These are phyloP conservation scores for Erebia palarica DNA, from an alignment of 2,888 invertebrate species.

Conservation along the genomic window DNA sequence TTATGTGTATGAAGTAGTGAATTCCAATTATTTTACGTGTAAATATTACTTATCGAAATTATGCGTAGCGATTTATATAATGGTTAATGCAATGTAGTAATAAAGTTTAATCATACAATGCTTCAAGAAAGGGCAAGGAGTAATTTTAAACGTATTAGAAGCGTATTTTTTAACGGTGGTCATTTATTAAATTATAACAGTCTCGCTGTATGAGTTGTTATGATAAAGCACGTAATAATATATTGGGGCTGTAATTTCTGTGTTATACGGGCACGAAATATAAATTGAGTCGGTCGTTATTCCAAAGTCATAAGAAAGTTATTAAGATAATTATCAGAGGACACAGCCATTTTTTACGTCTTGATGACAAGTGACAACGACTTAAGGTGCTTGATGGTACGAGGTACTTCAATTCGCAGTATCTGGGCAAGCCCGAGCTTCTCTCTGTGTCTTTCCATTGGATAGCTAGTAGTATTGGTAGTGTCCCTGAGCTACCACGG, in stretches of 20 bases:
- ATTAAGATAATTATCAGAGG: no score
- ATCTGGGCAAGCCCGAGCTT: no score
- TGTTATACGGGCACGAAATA: background rate
- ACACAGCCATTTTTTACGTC: no score
- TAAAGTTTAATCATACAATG: slow-evolving; percentile 1
- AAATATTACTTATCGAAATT: background rate
- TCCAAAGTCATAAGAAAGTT: no score
- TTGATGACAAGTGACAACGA: no score
- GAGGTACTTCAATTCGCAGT: no score
- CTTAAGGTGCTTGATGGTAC: no score
- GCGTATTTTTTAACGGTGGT: slow-evolving; percentile 12
- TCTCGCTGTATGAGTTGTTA: slow-evolving; percentile 12
- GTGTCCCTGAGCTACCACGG: no score
- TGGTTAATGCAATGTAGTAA: background rate
- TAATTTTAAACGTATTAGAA: slow-evolving; percentile 19
- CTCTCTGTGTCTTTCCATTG: no score
- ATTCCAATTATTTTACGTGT: no score
- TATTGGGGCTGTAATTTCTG: slow-evolving; percentile 1
- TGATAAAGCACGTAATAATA: slow-evolving; percentile 19
- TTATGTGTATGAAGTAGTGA: background rate
- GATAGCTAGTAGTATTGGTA: no score
- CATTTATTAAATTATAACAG: slow-evolving; percentile 16
- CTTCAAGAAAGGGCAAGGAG: background rate
- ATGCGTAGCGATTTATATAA: background rate
- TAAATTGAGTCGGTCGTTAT: background rate